Base-by-base conservation (phyloP, 1,140 invertebrate genomes). In the Rhopalosiphum maidis region DNA sequence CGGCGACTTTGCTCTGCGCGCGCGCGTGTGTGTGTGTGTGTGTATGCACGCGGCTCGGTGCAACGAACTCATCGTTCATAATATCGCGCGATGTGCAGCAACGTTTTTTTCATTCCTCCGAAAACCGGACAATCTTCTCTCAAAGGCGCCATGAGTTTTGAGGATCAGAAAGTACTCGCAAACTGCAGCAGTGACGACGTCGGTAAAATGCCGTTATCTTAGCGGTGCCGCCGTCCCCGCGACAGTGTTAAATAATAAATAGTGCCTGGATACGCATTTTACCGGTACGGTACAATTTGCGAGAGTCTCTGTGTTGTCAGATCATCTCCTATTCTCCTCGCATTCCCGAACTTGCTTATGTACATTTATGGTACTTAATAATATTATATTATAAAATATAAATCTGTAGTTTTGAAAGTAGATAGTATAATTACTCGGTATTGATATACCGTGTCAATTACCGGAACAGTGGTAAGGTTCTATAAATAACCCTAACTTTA, bases 61-160 rank as follows among this genome's bases (percentile, higher is more conserved):
- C 60, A 77, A 77, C 60, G 60, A 77, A 77, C 60, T 77, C 60
- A 77, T 77, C n/a, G 30, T n/a, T 77, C 60, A 77, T 77, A 77
- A 77, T 77, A 77, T 35, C 60, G 15, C 60, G 60, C 30, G 60
- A 77, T 68, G 60, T 68, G 60, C 30, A 68, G 4, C 30, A 4
- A n/a, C 15, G n/a, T 77, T n/a, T n/a, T 46, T 60, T 68, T n/a
- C 11, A n/a, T 21, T 77, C 15, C 60, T n/a, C 30, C 60, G 30
- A 77, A 77, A 77, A 77, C 18, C 30, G 30, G 15, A 35, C 30
- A 15, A 15, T 77, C 18, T 77, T 77, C 30, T n/a, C n/a, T n/a
- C 30, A n/a, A 77, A 77, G 60, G 60, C 60, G n/a, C 60, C 15
- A 51, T 18, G 48, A 51, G 5, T 18, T 18, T 68, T 77, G 11